These are phyloP conservation scores for Stratiomys singularior DNA, from an alignment of 2,888 invertebrate species.

Conservation along the genomic window DNA sequence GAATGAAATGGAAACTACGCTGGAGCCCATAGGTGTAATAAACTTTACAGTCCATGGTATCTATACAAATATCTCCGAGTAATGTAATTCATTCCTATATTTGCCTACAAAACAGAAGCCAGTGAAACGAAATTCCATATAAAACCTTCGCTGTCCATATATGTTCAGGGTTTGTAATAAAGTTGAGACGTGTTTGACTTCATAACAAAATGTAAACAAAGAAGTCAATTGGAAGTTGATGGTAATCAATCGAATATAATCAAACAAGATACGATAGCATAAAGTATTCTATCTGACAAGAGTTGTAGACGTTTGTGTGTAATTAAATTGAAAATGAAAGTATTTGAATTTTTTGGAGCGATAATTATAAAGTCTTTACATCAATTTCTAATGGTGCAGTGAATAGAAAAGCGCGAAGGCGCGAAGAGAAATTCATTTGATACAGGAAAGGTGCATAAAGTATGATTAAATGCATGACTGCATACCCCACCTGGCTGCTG, in stretches of 20 bases:
- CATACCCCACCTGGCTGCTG: too few species aligned
- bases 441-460: too few species aligned
- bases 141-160: background rate
- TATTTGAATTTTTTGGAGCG: background rate
- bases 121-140: background rate
- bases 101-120: background rate
- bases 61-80: background rate
- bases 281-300: background rate
- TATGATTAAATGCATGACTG: too few species aligned
- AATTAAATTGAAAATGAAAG: slow-evolving; percentile 27
- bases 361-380: too few species aligned
- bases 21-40: background rate
- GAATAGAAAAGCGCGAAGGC: too few species aligned
- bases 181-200: slow-evolving; percentile 19
- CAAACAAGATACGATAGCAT: background rate
- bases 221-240: slow-evolving; percentile 1
- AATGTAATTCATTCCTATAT: too few species aligned
- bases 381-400: too few species aligned
- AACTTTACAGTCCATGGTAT: background rate
- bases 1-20: background rate
- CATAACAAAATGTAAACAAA: slow-evolving; percentile 20
- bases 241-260: background rate
- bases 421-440: too few species aligned
- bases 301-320: background rate
- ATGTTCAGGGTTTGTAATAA: slow-evolving; percentile 11